Base-by-base conservation (phyloP, 2,113 vertebrate genomes). In the Tupaia tana region DNA sequence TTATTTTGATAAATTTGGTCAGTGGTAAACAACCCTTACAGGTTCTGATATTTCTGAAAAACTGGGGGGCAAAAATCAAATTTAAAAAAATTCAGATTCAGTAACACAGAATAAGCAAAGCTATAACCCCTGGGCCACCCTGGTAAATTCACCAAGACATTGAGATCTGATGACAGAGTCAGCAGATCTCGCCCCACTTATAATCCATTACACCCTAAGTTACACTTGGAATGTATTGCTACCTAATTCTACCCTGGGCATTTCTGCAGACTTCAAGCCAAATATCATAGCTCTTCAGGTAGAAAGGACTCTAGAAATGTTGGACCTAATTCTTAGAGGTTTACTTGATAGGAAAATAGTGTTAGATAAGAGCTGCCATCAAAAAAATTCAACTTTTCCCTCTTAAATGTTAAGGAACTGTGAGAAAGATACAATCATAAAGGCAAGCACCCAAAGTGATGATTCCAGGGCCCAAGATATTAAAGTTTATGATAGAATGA, bases 331-430 rank as follows among this genome's bases (percentile, higher is more conserved):
- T 95, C 20, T 86, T 83, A 66, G 11, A 88, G n/a, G 20, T 73
- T 83, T 90, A 70, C 5, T 19, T 92, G 34, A 89, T 34, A 92
- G 77, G 79, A 95, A 94, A 92, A 90, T 24, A 82, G 19, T 64
- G 14, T 73, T 88, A 90, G 75, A 12, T 81, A 94, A 52, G 20
- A 90, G 61, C 27, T 77, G 75, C n/a, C 73, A 74, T 92, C 58
- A 29, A 74, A 82, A 95, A 83, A 20, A 4, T 89, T 89, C 11
- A 74, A 85, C 3, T 0, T 81, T 81, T 81, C 56, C 9, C 43
- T 69, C 73, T 86, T 52, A 80, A 93, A 58, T 86, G 83, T 31
- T 56, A 87, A 61, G 34, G 86, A 85, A 78, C 91, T 58, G 12
- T 91, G 24, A 89, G 58, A 88, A 70, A 69, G 24, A 69, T 31